Conservation (phyloP, 2,797 vertebrate genomes). For the Sphaeramia orbicularis region DNA sequence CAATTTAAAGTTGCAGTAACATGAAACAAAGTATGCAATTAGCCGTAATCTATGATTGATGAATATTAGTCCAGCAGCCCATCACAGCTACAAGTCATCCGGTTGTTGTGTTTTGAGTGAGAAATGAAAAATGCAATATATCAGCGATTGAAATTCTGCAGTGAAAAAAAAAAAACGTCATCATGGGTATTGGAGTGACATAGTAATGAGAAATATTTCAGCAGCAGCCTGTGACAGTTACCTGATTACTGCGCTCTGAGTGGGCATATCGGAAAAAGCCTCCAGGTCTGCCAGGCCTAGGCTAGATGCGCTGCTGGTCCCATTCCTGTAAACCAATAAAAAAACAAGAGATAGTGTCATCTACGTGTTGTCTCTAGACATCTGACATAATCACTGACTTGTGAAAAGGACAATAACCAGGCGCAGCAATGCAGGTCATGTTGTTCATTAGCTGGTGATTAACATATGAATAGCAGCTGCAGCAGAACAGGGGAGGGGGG, state of each 20-base stretch:
- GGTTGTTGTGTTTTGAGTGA: conserved; percentile 6
- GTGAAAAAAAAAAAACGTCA: conserved; percentile 56
- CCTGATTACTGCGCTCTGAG: conserved; percentile 89
- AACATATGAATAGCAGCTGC: conserved; percentile 72
- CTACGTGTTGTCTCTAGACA: conserved; percentile 35
- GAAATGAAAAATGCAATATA: conserved; percentile 32
- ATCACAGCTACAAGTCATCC: conserved; percentile 25
- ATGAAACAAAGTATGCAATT: conserved; percentile 26
- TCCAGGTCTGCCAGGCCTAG: conserved; percentile 93
- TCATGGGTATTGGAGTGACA: conserved; percentile 32
- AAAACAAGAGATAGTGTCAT: conserved; percentile 45
- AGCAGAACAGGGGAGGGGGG: conserved; percentile 49
- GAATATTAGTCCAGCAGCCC: conserved; percentile 6
- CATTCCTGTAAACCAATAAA: conserved; percentile 89
- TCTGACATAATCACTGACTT: conserved; percentile 37
- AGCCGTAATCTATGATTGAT: conserved; percentile 14
- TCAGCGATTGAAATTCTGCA: conserved; percentile 6
- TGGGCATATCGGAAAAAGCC: conserved; percentile 90
- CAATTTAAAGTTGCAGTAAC: conserved; percentile 1
- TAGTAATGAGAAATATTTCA: conserved; percentile 52
- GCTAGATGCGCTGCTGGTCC: conserved; percentile 95
- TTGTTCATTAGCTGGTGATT: conserved; percentile 70
- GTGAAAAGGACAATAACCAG: conserved; percentile 59
- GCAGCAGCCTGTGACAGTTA: conserved; percentile 73
- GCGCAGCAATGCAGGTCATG: conserved; percentile 57